Evolutionary conservation across 2,888 invertebrate genomes (phyloP).

Genomic region (Cryptus armator): DNA sequence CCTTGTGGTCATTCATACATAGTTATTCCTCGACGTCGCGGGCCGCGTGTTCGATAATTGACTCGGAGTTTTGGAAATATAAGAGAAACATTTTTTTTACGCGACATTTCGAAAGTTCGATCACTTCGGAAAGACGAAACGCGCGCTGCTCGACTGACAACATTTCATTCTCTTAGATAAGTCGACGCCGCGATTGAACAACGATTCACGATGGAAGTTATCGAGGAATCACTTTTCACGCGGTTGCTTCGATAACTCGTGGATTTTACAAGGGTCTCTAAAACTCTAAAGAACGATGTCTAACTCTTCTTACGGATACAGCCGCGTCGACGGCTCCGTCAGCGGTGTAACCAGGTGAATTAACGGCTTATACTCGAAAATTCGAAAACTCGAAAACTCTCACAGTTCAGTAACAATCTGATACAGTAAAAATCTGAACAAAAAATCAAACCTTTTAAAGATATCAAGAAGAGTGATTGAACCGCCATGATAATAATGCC

Average conservation of each 20-base stretch:
- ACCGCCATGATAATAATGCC: no score
- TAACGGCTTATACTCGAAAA: not conserved
- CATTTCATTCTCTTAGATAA: constrained; percentile 40
- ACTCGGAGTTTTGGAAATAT: not conserved
- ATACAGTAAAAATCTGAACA: no score
- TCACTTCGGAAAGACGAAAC: no score
- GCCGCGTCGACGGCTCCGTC: constrained; percentile 63
- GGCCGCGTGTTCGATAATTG: not conserved
- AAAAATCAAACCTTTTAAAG: no score
- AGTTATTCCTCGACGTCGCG: constrained; percentile 7
- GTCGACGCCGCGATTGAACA: constrained; percentile 24
- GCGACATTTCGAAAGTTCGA: no score
- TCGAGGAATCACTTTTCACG: constrained; percentile 13
- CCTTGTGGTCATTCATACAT: constrained; percentile 53
- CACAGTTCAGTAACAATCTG: no score
- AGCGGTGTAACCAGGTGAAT: constrained; percentile 62
- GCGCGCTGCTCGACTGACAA: constrained; percentile 3
- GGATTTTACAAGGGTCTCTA: not conserved
- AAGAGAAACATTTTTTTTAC: no score
- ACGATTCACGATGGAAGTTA: constrained; percentile 50
- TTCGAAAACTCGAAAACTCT: no score
- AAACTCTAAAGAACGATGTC: no score
- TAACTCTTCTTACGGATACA: constrained; percentile 63
- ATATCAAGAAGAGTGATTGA: no score
- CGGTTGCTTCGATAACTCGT: constrained; percentile 4